Percentiles rank a stretch among this genome's conserved stretches.
Evolutionary conservation across 2,888 invertebrate species (phyloP).

Genomic region (Cosmia pyralina): DNA sequence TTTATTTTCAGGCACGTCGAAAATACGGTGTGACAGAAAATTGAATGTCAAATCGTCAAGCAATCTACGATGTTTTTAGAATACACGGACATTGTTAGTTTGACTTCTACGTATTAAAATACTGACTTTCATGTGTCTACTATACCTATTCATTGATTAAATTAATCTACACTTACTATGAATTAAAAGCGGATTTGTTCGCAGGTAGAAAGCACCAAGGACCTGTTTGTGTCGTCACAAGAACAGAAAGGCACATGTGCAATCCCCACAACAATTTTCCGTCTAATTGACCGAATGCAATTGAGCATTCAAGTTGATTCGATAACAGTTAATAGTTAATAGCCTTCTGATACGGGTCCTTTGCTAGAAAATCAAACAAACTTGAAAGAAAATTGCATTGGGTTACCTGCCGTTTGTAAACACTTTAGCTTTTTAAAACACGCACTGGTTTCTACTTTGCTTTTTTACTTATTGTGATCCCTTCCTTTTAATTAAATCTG

Average conservation of each 20-base stretch:
- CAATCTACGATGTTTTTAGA: constrained; percentile 12
- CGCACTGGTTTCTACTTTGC: constrained; percentile 32
- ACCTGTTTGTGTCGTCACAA: constrained; percentile 57
- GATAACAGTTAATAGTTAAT: constrained; percentile 84
- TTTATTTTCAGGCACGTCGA: constrained; percentile 47
- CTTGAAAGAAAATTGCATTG: constrained; percentile 67
- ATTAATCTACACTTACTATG: constrained; percentile 26
- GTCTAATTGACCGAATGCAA: constrained; percentile 88
- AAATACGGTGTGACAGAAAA: constrained; percentile 18
- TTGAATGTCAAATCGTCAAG: constrained; percentile 3
- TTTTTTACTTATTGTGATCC: constrained; percentile 36
- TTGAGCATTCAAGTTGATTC: constrained; percentile 85
- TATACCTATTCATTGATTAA: constrained; percentile 19
- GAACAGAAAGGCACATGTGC: constrained; percentile 66
- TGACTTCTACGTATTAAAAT: background rate
- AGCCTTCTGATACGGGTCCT: constrained; percentile 80
- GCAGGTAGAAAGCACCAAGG: constrained; percentile 56
- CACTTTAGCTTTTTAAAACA: constrained; percentile 57
- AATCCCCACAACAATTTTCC: constrained; percentile 85
- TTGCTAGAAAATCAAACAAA: constrained; percentile 77
- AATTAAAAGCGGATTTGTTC: constrained; percentile 57
- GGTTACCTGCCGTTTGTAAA: constrained; percentile 60
- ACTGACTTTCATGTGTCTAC: background rate
- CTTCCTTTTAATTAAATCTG: constrained; percentile 52
- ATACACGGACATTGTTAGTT: background rate